phyloP scores from a whole-genome alignment of 2,888 invertebrate species.

The Luperina testacea region DNA sequence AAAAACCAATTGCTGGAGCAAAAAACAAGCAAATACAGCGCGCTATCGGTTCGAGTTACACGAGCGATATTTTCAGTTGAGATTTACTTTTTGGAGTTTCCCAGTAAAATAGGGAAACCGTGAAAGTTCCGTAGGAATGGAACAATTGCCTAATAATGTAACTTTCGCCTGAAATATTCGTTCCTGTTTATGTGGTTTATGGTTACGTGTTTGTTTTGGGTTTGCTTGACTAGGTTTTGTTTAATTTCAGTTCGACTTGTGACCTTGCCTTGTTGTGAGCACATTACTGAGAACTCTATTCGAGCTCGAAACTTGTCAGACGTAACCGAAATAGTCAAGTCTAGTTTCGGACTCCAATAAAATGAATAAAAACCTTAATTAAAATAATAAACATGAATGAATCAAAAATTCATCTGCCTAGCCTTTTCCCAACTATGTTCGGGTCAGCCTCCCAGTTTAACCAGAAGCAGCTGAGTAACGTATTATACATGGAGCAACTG shows the following conservation, averaged over 20 bases:
- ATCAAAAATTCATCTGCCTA: neutral
- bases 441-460: neutral
- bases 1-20: neutral
- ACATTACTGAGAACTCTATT: neutral
- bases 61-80: neutral
- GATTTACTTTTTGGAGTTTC: neutral
- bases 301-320: neutral
- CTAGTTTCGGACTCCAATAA: neutral
- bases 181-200: neutral
- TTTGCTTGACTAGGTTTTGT: neutral
- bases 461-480: neutral
- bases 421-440: neutral
- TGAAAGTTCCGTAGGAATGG: neutral
- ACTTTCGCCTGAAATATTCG: neutral
- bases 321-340: neutral
- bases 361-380: neutral
- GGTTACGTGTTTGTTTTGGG: neutral
- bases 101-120: neutral
- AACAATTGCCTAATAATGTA: neutral
- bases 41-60: slow-evolving; percentile 11
- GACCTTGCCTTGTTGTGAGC: neutral
- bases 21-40: slow-evolving; percentile 3
- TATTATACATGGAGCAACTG: too few species aligned
- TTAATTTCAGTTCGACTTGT: neutral
- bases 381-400: neutral